phyloP scores from a whole-genome alignment of 92 coral and sea anemone species.

The Nematostella vectensis region DNA sequence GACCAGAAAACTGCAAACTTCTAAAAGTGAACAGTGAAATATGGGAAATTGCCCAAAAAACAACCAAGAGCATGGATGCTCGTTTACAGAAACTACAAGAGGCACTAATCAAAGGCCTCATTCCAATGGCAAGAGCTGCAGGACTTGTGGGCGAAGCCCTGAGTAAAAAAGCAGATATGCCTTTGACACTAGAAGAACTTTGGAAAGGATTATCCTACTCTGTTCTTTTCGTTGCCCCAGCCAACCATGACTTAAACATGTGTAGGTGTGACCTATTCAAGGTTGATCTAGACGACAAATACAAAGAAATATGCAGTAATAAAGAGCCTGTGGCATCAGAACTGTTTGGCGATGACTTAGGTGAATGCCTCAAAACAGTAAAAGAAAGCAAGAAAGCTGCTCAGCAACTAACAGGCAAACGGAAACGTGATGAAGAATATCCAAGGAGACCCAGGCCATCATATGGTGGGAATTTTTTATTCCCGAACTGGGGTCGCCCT shows the following conservation, averaged over 20 bases:
- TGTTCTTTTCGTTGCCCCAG: slow-evolving; percentile 24
- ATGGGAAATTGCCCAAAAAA: slow-evolving; percentile 43
- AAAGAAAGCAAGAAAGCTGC: slow-evolving; percentile 33
- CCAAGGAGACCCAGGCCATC: slow-evolving; percentile 3
- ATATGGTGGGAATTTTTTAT: slow-evolving; percentile 10
- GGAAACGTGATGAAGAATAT: slow-evolving; percentile 2
- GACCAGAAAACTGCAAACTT: slow-evolving; percentile 37
- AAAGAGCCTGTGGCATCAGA: slow-evolving; percentile 20
- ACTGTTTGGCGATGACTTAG: slow-evolving; percentile 37
- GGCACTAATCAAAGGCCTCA: slow-evolving; percentile 22
- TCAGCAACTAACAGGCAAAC: slow-evolving; percentile 20
- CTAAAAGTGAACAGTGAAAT: slow-evolving; percentile 36
- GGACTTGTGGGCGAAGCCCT: slow-evolving; percentile 30
- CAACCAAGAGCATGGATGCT: slow-evolving; percentile 33
- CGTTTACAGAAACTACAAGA: slow-evolving; percentile 30
- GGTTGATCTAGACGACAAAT: slow-evolving; percentile 29
- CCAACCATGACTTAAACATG: slow-evolving; percentile 21
- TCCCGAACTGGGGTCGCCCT: slow-evolving; percentile 7
- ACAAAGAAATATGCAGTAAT: slow-evolving; percentile 14
- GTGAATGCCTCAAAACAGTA: slow-evolving; percentile 20
- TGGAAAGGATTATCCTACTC: slow-evolving; percentile 31
- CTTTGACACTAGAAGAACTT: slow-evolving; percentile 14
- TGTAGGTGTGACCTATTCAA: slow-evolving; percentile 39
- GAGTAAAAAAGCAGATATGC: slow-evolving; percentile 19
- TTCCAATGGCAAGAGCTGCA: slow-evolving; percentile 23